Base-by-base conservation (phyloP, 1,140 invertebrate species). In the Hetaerina americana region DNA sequence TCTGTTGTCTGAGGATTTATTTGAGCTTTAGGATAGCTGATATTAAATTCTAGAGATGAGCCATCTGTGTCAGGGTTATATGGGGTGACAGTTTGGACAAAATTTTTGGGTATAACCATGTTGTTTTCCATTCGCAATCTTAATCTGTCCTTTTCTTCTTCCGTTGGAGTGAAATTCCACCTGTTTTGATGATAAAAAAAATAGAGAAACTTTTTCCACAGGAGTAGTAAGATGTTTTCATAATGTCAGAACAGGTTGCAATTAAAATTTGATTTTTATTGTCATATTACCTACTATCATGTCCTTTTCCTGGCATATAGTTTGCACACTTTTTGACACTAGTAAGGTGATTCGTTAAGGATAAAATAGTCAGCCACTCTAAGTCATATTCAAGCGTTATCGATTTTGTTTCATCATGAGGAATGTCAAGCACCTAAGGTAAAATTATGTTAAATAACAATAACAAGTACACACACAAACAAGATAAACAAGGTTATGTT, bases 351-450 rank as follows among this genome's bases (percentile, higher is more conserved):
- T 98, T 94, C 0, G 96, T 98, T 67, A 87, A 85, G 77, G 88
- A 88, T 27, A 99, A 83, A 77, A 98, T 88, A 26, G 89, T 87
- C 26, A 99, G 81, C 97, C 97, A 99, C 83, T 98, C 95, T n/a
- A 89, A 81, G 83, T 99, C 96, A 79, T 97, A 92, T 70, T 87
- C 84, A 12, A 98, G 79, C 72, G 86, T 81, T 66, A 90, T 79
- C 69, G 84, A 80, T 70, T 82, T 79, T 75, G 84, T 82, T 74
- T 79, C 78, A 74, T 88, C 82, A 71, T 86, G 82, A 5, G 86
- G 81, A 28, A 81, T 78, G 31, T 83, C 79, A 31, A 88, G 49
- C 49, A 82, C 73, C 74, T 79, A 75, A 22, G 76, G 71, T 2
- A 22, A n/a, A 72, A n/a, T 5, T 15, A 25, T 31, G 57, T n/a